Evolutionary conservation across 2,888 invertebrate genomes (phyloP), one percentile per base, ranked within the genome.

Genomic region (Eudemis profundana): DNA sequence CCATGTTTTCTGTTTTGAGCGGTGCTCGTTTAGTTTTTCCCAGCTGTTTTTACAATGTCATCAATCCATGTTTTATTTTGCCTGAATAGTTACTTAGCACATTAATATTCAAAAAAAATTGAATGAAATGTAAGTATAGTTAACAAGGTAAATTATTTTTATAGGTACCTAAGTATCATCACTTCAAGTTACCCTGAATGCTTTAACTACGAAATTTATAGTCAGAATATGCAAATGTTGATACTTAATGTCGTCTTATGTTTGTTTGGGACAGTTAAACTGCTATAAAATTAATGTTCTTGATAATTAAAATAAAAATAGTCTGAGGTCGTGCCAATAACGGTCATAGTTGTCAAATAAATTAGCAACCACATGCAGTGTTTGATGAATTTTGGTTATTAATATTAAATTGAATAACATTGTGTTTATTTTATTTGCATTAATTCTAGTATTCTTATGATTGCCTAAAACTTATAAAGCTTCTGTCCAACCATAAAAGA

Each of bases 191-290:
- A 23, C 21, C 4, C 15, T 29, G 33, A 33, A 12, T 33, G 33
- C 44, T 46, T 42, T n/a, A 56, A 27, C 44, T 56, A 60, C 10
- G 8, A 5, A 59, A 66, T 62, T 54, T 60, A 66, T 62, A 42
- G 23, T 21, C 42, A n/a, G 46, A 66, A 63, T 66, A 66, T 63
- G 66, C 38, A 53, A 68, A 68, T 61, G 38, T 50, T 46, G 46
- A 27, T 33, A 66, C 23, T 27, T 50, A 50, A 66, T 49, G 60
- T 66, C 49, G 49, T 15, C 47, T 63, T 49, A 63, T 56, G 49
- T 56, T 68, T 68, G 63, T 63, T 57, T 57, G 38, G 54, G 62
- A 50, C 50, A 61, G 59, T 66, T 60, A 54, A 50, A 56, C 47
- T 44, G 54, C 59, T 17, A 62, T 68, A 60, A 66, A 62, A 66